phyloP scores from a whole-genome alignment of 2,113 vertebrate species.

The Sigmodon hispidus region DNA sequence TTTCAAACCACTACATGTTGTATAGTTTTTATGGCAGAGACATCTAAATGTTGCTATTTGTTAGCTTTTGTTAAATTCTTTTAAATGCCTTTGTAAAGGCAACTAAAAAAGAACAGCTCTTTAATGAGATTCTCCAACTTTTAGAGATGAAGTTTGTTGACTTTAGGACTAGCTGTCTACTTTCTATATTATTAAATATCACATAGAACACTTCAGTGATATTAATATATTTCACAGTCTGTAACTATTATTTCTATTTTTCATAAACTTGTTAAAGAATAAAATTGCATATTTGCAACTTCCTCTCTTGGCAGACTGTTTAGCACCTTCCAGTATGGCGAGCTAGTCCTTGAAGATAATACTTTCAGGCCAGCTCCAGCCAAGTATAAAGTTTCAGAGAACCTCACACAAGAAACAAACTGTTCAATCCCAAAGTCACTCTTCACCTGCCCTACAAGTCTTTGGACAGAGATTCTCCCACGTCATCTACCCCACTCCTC shows the following conservation, averaged over 20 bases:
- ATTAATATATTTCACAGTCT: background rate
- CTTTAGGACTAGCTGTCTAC: background rate
- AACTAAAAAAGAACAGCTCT: background rate
- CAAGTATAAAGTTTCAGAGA: background rate
- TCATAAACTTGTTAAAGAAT: background rate
- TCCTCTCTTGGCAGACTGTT: background rate
- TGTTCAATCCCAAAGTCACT: background rate
- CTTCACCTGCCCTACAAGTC: background rate
- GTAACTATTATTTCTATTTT: background rate
- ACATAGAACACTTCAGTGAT: background rate
- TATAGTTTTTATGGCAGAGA: background rate
- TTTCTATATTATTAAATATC: background rate
- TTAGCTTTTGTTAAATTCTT: background rate
- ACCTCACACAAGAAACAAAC: background rate
- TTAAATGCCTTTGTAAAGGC: conserved; percentile 19
- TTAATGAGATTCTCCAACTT: background rate
- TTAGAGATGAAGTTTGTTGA: background rate
- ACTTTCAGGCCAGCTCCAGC: background rate
- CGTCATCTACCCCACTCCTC: no score
- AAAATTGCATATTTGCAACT: background rate
- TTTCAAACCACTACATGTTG: background rate
- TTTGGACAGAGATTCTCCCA: background rate
- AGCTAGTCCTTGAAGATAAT: background rate
- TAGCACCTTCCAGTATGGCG: background rate
- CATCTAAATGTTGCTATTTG: conserved; percentile 34